A percentile compares a stretch with the other conserved stretches of the same genome.
Conservation (phyloP, 2,888 invertebrate genomes). For the Cheilosia vernalis region DNA sequence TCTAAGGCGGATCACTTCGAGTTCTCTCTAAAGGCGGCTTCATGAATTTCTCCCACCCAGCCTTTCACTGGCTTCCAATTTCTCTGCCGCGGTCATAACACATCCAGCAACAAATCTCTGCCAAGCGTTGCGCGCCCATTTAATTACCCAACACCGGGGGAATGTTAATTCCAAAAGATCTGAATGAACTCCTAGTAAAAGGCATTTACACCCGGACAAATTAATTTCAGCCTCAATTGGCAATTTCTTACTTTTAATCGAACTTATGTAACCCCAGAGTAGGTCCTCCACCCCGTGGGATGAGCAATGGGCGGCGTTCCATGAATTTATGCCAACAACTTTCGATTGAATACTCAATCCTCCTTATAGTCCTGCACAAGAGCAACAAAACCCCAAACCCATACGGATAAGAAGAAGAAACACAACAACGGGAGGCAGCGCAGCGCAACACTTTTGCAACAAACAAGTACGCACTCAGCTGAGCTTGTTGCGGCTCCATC, state of each 20-base stretch:
- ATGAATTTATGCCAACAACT: constrained; percentile 71
- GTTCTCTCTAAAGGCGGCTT: no score
- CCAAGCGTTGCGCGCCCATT: background rate
- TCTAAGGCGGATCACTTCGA: no score
- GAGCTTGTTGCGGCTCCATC: constrained; percentile 6
- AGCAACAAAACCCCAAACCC: constrained; percentile 39
- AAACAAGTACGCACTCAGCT: constrained; percentile 39
- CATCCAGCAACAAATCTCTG: no score
- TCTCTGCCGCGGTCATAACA: no score
- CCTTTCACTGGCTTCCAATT: no score
- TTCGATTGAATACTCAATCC: constrained; percentile 72
- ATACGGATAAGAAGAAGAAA: constrained; percentile 30
- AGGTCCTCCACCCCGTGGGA: constrained; percentile 44
- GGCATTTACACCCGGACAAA: constrained; percentile 39
- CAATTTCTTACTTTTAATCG: constrained; percentile 58
- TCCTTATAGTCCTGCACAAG: constrained; percentile 9
- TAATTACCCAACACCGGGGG: background rate
- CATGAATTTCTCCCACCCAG: no score
- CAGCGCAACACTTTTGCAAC: constrained; percentile 57
- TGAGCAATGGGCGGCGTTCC: constrained; percentile 67
- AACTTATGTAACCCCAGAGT: constrained; percentile 61
- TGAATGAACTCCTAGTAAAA: constrained; percentile 29
- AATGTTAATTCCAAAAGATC: constrained; percentile 23
- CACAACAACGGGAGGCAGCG: constrained; percentile 46
- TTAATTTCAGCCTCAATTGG: constrained; percentile 53